Evolutionary conservation across 2,797 vertebrate species (phyloP).

Genomic region (Chlorospingus semifuscus): DNA sequence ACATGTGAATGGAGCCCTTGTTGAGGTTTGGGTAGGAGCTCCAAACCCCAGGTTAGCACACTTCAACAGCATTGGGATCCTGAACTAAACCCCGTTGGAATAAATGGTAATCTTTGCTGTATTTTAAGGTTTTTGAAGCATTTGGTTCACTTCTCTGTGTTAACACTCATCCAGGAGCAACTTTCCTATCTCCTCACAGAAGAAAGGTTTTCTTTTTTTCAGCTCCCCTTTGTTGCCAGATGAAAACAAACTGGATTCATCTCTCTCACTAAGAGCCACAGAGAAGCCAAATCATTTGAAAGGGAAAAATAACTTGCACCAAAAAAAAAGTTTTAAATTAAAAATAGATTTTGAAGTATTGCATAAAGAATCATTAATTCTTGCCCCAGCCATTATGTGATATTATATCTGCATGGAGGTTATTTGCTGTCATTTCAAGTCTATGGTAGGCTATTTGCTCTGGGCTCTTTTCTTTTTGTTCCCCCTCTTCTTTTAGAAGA

Average conservation of each 20-base stretch:
- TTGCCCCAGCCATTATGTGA: neutral
- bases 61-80: neutral
- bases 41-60: neutral
- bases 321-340: constrained; percentile 9
- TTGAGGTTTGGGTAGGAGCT: neutral
- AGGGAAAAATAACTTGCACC: neutral
- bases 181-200: neutral
- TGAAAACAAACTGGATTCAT: neutral
- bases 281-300: constrained; percentile 9
- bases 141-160: neutral
- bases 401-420: neutral
- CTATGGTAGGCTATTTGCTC: constrained; percentile 2
- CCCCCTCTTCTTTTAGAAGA: neutral
- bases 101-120: neutral
- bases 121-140: neutral
- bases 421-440: neutral
- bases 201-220: neutral
- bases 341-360: constrained; percentile 27
- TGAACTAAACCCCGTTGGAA: neutral
- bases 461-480: neutral
- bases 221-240: neutral
- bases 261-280: neutral
- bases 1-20: neutral
- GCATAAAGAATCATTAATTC: neutral
- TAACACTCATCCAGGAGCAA: neutral